Conservation (phyloP, 1,140 invertebrate genomes). For the Homalodisca vitripennis region DNA sequence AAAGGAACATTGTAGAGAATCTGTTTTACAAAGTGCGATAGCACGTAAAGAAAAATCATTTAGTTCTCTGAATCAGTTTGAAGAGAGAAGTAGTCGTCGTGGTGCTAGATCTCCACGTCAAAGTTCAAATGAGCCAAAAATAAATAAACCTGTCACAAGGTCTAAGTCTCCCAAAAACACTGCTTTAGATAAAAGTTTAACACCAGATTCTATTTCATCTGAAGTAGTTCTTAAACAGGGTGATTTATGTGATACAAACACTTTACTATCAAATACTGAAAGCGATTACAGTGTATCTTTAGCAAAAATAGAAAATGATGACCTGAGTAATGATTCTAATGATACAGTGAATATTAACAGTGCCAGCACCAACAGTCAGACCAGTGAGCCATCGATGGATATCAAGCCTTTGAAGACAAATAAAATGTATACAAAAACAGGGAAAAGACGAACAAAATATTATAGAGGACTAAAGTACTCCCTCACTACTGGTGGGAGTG, state of each 20-base stretch:
- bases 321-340: slow-evolving; percentile 13
- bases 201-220: no score
- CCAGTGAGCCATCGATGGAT: slow-evolving; percentile 1
- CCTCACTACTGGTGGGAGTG: slow-evolving; percentile 28
- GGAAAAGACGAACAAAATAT: slow-evolving; percentile 19
- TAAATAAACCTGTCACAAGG: slow-evolving; percentile 13
- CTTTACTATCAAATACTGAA: neutral
- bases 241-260: slow-evolving; percentile 12
- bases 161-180: slow-evolving; percentile 25
- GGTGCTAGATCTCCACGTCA: slow-evolving; percentile 18
- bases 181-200: neutral
- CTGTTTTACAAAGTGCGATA: slow-evolving; percentile 46
- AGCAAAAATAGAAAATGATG: slow-evolving; percentile 1
- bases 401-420: slow-evolving; percentile 5
- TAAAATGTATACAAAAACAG: slow-evolving; percentile 26
- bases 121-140: neutral
- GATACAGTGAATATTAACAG: slow-evolving; percentile 10
- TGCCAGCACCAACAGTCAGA: slow-evolving; percentile 16
- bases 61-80: slow-evolving; percentile 35
- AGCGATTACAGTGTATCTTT: neutral
- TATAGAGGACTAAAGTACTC: slow-evolving; percentile 26
- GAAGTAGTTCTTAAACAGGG: no score
- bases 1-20: slow-evolving; percentile 42
- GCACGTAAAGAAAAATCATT: slow-evolving; percentile 48
- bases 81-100: slow-evolving; percentile 33